Evolutionary conservation across 1,140 invertebrate species (phyloP).

Genomic region (Drosophila repleta): DNA sequence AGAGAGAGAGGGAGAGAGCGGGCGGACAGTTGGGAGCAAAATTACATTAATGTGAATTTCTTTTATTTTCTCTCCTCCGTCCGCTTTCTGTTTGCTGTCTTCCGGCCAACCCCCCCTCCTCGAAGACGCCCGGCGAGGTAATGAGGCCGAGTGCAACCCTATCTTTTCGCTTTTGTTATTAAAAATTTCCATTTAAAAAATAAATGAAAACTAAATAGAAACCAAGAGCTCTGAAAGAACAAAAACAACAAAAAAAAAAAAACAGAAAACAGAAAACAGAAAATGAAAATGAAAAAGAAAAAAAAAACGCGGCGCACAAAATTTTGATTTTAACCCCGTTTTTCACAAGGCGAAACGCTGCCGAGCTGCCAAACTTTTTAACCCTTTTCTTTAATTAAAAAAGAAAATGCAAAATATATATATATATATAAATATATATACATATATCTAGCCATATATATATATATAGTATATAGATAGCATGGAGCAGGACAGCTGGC

Average conservation of each 20-base stretch:
- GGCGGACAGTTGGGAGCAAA: constrained; percentile 37
- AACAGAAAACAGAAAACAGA: constrained; percentile 62
- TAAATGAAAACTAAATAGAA: constrained; percentile 82
- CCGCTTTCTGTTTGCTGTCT: background rate
- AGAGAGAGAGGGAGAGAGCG: background rate
- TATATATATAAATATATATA: constrained; percentile 7
- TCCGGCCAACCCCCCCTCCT: constrained; percentile 12
- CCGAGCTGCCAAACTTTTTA: constrained; percentile 66
- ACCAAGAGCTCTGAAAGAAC: constrained; percentile 50
- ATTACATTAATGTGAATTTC: constrained; percentile 70
- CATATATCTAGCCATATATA: constrained; percentile 11
- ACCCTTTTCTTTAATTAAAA: constrained; percentile 82
- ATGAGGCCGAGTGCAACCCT: constrained; percentile 47
- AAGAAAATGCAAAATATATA: constrained; percentile 53
- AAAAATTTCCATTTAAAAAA: constrained; percentile 75
- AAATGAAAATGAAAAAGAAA: constrained; percentile 56
- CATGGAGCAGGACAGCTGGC: constrained; percentile 64
- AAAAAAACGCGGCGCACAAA: constrained; percentile 48
- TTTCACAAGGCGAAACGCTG: background rate
- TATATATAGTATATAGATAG: background rate
- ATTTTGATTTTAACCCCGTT: constrained; percentile 76
- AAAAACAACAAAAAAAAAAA: constrained; percentile 78
- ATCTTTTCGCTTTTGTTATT: constrained; percentile 72
- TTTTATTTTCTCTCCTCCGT: background rate
- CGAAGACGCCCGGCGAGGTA: constrained; percentile 8